Base-by-base conservation (phyloP, 2,797 vertebrate species). In the Oreortyx pictus region DNA sequence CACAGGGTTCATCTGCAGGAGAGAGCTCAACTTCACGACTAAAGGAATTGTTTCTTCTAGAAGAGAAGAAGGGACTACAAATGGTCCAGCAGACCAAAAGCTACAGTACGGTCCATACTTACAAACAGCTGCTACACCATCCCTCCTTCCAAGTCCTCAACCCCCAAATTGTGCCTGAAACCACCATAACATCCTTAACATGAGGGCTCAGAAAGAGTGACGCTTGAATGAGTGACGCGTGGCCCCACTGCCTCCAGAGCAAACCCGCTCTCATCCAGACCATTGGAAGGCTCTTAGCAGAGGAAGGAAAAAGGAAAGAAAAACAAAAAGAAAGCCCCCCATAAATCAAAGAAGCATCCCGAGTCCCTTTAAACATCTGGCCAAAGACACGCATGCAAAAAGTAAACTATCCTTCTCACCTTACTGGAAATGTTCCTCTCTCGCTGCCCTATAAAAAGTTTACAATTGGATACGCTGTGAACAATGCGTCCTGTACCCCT, bases 391-490 rank as follows among this genome's bases (percentile, higher is more conserved):
- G 27, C n/a, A 76, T 7, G 44, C 14, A 50, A 75, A 75, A 93
- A 85, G 70, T 46, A 91, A 95, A 92, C 41, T 77, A 33, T 77
- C 47, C 85, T 66, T 43, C 85, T 90, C 7, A 41, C 54, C 72
- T 94, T 95, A 89, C 95, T 95, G 89, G 95, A 97, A 96, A 88
- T 23, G 86, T 25, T 94, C 44, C 47, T 67, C 60, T 72, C 23
- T 61, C 33, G 67, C 68, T 72, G 78, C 83, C 77, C 88, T 72
- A 31, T 56, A 80, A 86, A 94, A 91, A 18, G 6, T 91, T 95
- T 79, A 79, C n/a, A 71, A 11, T 29, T 74, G 77, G 39, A 61
- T 47, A 71, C 17, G 72, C 54, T 37, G 24, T 2, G 75, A 94
- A 93, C 56, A 78, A 56, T 31, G 62, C 12, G 8, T 68, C 82